Evolutionary conservation across 2,888 invertebrate species (phyloP).

Genomic region (Drepana falcataria): DNA sequence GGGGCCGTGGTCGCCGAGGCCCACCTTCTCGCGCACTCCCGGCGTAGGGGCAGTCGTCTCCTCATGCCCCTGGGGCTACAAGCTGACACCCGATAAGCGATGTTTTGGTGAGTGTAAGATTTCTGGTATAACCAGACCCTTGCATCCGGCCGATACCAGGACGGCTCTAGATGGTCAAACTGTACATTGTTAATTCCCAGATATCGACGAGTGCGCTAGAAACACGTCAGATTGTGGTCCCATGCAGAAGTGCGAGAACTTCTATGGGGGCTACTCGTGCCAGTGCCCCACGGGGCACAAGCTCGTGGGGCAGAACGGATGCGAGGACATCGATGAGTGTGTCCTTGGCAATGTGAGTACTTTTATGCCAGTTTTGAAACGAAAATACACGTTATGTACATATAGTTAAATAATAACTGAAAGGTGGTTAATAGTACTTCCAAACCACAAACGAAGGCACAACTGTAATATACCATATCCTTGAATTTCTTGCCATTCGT

Average conservation of each 20-base stretch:
- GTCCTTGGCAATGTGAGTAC: constrained; percentile 52
- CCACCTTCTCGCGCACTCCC: constrained; percentile 38
- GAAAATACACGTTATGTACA: background rate
- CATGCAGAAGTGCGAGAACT: constrained; percentile 90
- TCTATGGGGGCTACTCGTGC: constrained; percentile 89
- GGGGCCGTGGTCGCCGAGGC: constrained; percentile 48
- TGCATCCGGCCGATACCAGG: too few species aligned
- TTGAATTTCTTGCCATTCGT: too few species aligned
- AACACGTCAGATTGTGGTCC: constrained; percentile 86
- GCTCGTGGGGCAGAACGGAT: constrained; percentile 76
- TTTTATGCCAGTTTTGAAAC: background rate
- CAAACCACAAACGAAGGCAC: too few species aligned
- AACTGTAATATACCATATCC: too few species aligned
- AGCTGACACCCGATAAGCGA: constrained; percentile 83
- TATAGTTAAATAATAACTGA: too few species aligned
- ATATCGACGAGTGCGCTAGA: constrained; percentile 90
- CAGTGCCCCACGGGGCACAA: constrained; percentile 86
- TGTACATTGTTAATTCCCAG: constrained; percentile 55
- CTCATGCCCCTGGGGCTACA: constrained; percentile 88
- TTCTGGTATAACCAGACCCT: too few species aligned
- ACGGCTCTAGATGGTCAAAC: too few species aligned
- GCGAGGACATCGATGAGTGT: constrained; percentile 94
- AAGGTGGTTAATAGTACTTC: too few species aligned
- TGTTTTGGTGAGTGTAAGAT: constrained; percentile 64
- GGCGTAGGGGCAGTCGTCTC: constrained; percentile 40